Conservation (phyloP, 2,888 invertebrate genomes). For the Pinctada fucata region DNA sequence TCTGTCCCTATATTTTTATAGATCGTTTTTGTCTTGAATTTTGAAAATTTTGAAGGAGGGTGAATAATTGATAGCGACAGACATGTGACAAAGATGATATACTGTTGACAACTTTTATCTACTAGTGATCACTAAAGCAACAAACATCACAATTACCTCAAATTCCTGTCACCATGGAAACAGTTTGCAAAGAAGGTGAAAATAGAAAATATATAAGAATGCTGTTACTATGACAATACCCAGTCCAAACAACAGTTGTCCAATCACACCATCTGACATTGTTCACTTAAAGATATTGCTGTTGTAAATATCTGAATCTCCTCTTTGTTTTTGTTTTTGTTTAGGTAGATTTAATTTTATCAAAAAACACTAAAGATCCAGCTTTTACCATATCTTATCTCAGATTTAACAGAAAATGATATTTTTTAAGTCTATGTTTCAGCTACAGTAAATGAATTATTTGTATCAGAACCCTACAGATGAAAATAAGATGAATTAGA, state of each 20-base stretch:
- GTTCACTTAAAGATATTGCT: not conserved
- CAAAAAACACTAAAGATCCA: too few relatives aligned
- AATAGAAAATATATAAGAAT: constrained; percentile 61
- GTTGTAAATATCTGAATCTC: too few relatives aligned
- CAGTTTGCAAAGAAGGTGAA: constrained; percentile 59
- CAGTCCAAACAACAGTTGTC: constrained; percentile 22
- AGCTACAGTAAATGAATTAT: too few relatives aligned
- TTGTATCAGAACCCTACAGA: too few relatives aligned
- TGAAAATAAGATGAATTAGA: too few relatives aligned
- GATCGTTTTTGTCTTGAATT: not conserved
- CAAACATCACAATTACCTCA: constrained; percentile 59
- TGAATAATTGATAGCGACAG: not conserved
- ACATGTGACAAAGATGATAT: not conserved
- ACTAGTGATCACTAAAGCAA: constrained; percentile 5
- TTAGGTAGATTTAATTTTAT: too few relatives aligned
- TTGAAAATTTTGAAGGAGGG: not conserved
- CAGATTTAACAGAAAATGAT: too few relatives aligned
- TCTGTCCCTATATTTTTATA: not conserved
- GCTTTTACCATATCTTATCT: too few relatives aligned
- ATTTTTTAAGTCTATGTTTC: too few relatives aligned
- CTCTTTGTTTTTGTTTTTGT: too few relatives aligned
- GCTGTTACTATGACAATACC: constrained; percentile 50
- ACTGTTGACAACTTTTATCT: not conserved
- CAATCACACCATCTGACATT: not conserved
- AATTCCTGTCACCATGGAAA: constrained; percentile 65